phyloP scores from a whole-genome alignment of 2,888 invertebrate genomes.

The Tanypteryx hageni region DNA sequence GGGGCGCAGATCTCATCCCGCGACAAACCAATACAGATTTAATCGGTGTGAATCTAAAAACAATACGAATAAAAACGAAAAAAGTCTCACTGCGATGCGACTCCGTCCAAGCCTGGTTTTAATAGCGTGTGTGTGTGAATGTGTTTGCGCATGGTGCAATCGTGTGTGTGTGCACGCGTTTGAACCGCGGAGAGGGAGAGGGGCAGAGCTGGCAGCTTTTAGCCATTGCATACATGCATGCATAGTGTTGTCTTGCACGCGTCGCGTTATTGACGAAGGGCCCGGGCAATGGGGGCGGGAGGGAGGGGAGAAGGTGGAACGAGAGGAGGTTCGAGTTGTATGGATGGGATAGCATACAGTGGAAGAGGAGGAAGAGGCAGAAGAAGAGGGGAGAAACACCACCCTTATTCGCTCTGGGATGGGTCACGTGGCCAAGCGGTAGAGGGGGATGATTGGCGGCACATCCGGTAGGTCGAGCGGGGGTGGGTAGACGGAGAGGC shows the following conservation, averaged over 20 bases:
- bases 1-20: conserved; percentile 7
- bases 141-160: not conserved
- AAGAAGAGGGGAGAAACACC: not conserved
- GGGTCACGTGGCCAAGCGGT: conserved; percentile 27
- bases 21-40: conserved; percentile 32
- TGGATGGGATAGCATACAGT: not conserved
- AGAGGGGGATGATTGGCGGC: conserved; percentile 53
- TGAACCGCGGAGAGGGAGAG: not conserved
- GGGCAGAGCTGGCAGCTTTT: not conserved
- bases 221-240: not conserved
- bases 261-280: conserved; percentile 13
- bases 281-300: not conserved
- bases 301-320: not conserved
- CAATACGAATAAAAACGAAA: not conserved
- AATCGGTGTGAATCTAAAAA: conserved; percentile 28
- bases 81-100: not conserved
- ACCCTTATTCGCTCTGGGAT: conserved; percentile 25
- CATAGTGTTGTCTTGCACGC: not conserved
- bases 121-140: not conserved
- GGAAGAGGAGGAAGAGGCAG: not conserved
- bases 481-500: not conserved
- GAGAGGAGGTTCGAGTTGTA: no score
- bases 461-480: conserved; percentile 51
- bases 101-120: not conserved
- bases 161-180: not conserved